phyloP scores from a whole-genome alignment of 2,113 vertebrate genomes.

The Coracopsis vasa region DNA sequence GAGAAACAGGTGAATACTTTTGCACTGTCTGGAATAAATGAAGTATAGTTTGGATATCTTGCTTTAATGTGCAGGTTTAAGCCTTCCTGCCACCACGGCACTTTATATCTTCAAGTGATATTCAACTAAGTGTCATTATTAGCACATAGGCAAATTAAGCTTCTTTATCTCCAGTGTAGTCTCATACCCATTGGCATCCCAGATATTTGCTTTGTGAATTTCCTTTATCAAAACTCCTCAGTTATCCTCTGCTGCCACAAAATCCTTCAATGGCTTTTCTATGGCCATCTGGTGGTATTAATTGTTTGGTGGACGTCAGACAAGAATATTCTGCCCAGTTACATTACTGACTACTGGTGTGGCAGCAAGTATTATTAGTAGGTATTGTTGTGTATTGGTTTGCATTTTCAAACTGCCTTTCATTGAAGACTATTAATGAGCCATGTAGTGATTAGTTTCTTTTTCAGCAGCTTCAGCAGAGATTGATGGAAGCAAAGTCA shows the following conservation, averaged over 20 bases:
- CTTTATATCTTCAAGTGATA: not conserved
- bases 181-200: not conserved
- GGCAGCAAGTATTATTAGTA: not conserved
- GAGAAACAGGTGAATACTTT: not conserved
- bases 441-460: not conserved
- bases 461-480: not conserved
- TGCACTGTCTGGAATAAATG: not conserved
- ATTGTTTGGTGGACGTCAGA: not conserved
- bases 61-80: not conserved
- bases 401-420: slow-evolving; percentile 24
- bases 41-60: not conserved
- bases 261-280: slow-evolving; percentile 1
- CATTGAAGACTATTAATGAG: not conserved
- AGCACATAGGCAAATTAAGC: not conserved
- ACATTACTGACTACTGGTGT: not conserved
- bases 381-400: not conserved
- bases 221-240: not conserved
- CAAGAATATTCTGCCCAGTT: slow-evolving; percentile 10
- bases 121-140: not conserved
- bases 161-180: not conserved
- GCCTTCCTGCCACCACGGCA: not conserved
- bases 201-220: not conserved
- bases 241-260: not conserved
- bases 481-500: not conserved
- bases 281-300: slow-evolving; percentile 10